Evolutionary conservation across 2,888 invertebrate species (phyloP), one percentile per base, ranked within the genome.

Genomic region (Neoscelio sp.): DNA sequence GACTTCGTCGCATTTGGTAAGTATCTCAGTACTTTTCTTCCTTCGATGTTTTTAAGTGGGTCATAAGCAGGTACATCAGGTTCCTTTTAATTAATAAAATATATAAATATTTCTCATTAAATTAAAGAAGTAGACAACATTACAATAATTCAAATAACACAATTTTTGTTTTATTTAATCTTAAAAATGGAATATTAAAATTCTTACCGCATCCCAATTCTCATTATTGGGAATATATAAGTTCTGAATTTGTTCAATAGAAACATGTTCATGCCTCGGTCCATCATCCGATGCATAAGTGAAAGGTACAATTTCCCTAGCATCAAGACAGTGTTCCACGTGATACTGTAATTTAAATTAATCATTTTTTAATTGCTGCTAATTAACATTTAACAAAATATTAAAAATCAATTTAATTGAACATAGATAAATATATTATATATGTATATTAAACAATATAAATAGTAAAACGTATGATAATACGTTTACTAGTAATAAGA

Each of bases 1-100:
- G 84, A 58, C 60, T 85, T 85, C 3, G 83, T 65, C 3, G 75
- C 70, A 7, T 82, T 82, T 0, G 79, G 40, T 12, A 75, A 5
- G 0, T 15, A 0, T 1, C 78, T 70, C 8, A 82, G 17, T 12
- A 85, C 35, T 1, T 56, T 20, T 12, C 50, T 78, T 1, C 68
- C 40, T 54, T 77, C 60, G 2, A 75, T 42, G n/a, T 46, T 13
- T 13, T 80, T 28, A 1, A 70, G 1, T 0, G 86, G 84, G 75
- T 85, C 71, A 38, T 85, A 86, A 1, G 78, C 78, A 30, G 40
- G 60, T 0, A 52, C 67, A 2, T 33, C 42, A 13, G 67, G 38
- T 3, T 80, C 83, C 84, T 85, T 20, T 26, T 38, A 50, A 44
- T 40, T 18, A 42, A 40, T 7, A 33, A 23, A 50, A 52, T 13